A percentile compares a stretch with the other conserved stretches of the same genome.
phyloP scores from a whole-genome alignment of 2,113 vertebrate species.

The Oncorhynchus keta region DNA sequence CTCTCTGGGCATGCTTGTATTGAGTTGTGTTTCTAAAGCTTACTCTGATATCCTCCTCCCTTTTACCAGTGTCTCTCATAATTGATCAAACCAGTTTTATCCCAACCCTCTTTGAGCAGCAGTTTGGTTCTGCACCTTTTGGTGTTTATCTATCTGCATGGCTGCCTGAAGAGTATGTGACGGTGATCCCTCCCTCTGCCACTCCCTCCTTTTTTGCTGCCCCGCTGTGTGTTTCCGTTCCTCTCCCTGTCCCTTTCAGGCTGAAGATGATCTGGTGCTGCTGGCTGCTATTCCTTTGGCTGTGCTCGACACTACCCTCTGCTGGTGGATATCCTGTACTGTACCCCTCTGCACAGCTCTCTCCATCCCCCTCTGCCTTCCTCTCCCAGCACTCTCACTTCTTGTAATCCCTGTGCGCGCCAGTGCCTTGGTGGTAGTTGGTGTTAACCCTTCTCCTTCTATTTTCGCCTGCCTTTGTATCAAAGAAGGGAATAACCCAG shows the following conservation, averaged over 20 bases:
- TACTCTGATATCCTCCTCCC: background rate
- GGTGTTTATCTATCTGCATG: background rate
- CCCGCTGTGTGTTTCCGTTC: conserved; percentile 4
- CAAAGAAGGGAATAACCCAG: background rate
- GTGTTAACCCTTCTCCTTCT: background rate
- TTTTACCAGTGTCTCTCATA: background rate
- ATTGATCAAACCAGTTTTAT: background rate
- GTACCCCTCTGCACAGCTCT: conserved; percentile 25
- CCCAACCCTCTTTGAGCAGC: background rate
- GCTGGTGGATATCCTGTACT: conserved; percentile 82
- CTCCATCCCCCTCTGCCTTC: background rate
- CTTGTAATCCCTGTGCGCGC: background rate
- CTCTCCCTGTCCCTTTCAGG: conserved; percentile 52
- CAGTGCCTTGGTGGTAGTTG: background rate
- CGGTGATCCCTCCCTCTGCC: background rate
- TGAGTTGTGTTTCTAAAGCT: conserved; percentile 1
- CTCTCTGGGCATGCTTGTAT: background rate
- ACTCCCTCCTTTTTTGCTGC: background rate
- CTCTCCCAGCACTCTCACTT: background rate
- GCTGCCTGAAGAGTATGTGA: background rate
- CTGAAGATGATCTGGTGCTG: conserved; percentile 75
- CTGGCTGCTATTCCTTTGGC: conserved; percentile 78
- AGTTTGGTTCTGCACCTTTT: conserved; percentile 1
- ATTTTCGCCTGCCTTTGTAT: background rate
- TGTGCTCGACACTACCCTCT: conserved; percentile 79